Percentiles rank a stretch among this genome's conserved stretches.
phyloP scores from a whole-genome alignment of 2,113 vertebrate genomes.

The Saccopteryx leptura region DNA sequence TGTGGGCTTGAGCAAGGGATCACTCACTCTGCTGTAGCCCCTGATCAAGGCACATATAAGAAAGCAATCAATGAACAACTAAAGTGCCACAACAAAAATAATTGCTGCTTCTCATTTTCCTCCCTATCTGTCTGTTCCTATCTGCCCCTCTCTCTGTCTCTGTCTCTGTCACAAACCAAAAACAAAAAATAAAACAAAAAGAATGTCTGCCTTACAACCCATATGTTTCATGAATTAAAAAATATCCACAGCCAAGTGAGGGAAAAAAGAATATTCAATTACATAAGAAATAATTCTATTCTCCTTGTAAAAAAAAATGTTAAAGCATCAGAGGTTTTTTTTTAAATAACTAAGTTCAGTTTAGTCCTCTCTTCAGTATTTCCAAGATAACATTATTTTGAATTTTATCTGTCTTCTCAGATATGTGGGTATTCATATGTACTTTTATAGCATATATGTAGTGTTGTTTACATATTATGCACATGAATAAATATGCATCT shows the following conservation, averaged over 20 bases:
- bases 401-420: conserved; percentile 23
- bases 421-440: background rate
- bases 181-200: background rate
- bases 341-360: background rate
- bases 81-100: too few species aligned
- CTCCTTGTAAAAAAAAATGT: background rate
- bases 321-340: conserved; percentile 21
- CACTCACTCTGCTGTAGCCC: too few species aligned
- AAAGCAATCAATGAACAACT: too few species aligned
- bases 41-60: too few species aligned
- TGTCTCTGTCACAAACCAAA: too few species aligned
- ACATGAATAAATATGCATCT: background rate
- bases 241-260: background rate
- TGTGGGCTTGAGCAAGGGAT: too few species aligned
- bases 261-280: background rate
- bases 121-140: too few species aligned
- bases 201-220: background rate
- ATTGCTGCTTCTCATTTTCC: too few species aligned
- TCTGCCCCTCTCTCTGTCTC: too few species aligned
- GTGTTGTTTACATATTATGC: background rate
- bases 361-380: background rate
- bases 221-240: background rate
- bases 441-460: background rate
- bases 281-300: background rate
- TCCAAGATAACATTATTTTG: background rate